Percentiles rank a stretch among this genome's conserved stretches.
Evolutionary conservation across 2,797 vertebrate species (phyloP).

Genomic region (Sternarchorhynchus goeldii): DNA sequence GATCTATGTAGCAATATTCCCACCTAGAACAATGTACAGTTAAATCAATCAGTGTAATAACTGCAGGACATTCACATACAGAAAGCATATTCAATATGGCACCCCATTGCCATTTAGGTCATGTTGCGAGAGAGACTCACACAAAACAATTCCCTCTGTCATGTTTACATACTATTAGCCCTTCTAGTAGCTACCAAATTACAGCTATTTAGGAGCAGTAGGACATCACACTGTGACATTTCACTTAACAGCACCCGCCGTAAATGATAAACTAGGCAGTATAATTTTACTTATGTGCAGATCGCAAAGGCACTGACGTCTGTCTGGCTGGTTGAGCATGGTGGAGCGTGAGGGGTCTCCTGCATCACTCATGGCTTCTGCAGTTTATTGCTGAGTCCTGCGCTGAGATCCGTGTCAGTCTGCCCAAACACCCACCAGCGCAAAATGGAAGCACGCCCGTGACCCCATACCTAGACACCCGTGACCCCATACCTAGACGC

Average conservation of each 20-base stretch:
- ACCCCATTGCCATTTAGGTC: constrained; percentile 52
- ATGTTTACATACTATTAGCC: constrained; percentile 56
- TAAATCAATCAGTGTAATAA: neutral
- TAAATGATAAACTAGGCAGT: constrained; percentile 58
- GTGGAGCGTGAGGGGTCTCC: constrained; percentile 11
- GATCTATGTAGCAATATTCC: constrained; percentile 16
- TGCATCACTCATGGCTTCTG: neutral
- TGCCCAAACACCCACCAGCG: neutral
- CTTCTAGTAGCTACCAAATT: constrained; percentile 57
- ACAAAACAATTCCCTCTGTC: constrained; percentile 56
- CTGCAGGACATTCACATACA: neutral
- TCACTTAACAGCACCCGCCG: constrained; percentile 43
- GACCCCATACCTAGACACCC: neutral
- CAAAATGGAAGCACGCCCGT: neutral
- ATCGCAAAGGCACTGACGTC: neutral
- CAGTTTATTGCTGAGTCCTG: constrained; percentile 14
- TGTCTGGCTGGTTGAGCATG: neutral
- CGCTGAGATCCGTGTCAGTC: neutral
- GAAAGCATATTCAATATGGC: constrained; percentile 22
- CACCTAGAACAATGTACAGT: neutral
- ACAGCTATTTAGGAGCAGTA: constrained; percentile 53
- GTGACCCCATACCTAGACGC: neutral
- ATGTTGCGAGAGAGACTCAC: constrained; percentile 44
- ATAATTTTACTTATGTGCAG: constrained; percentile 39
- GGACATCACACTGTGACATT: constrained; percentile 56